These are phyloP conservation scores for Acleris laterana DNA, from an alignment of 2,888 invertebrate genomes.

Conservation along the genomic window DNA sequence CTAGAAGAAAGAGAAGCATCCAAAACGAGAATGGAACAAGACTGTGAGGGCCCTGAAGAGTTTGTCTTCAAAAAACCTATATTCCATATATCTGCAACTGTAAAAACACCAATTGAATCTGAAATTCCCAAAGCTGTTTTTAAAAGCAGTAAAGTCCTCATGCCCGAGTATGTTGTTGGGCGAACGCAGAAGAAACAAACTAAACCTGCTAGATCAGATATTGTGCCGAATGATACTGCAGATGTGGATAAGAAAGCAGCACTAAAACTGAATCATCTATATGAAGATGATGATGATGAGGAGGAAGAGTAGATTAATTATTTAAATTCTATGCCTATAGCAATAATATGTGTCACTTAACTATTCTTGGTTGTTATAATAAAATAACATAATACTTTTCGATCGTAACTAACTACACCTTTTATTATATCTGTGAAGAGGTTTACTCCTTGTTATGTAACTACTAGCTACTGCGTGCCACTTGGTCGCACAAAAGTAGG, in stretches of 20 bases:
- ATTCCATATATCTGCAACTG: conserved; percentile 64
- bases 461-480: too few relatives aligned
- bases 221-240: conserved; percentile 33
- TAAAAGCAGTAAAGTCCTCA: conserved; percentile 88
- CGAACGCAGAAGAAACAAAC: conserved; percentile 82
- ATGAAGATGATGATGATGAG: conserved; percentile 65
- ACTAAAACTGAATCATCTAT: conserved; percentile 77
- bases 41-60: conserved; percentile 54
- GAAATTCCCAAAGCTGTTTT: conserved; percentile 74
- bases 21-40: conserved; percentile 54
- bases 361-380: neutral
- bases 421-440: too few relatives aligned
- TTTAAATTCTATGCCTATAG: neutral
- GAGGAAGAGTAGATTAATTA: conserved; percentile 34
- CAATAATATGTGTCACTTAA: neutral
- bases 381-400: neutral
- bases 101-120: conserved; percentile 52
- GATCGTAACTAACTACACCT: too few relatives aligned
- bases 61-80: conserved; percentile 72
- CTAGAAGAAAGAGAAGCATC: conserved; percentile 82
- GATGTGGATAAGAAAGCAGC: conserved; percentile 56
- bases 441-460: too few relatives aligned
- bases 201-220: conserved; percentile 49
- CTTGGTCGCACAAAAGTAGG: too few relatives aligned
- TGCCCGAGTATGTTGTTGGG: conserved; percentile 94